Conservation (phyloP, 2,888 invertebrate genomes). For the Aporophyla nigra region DNA sequence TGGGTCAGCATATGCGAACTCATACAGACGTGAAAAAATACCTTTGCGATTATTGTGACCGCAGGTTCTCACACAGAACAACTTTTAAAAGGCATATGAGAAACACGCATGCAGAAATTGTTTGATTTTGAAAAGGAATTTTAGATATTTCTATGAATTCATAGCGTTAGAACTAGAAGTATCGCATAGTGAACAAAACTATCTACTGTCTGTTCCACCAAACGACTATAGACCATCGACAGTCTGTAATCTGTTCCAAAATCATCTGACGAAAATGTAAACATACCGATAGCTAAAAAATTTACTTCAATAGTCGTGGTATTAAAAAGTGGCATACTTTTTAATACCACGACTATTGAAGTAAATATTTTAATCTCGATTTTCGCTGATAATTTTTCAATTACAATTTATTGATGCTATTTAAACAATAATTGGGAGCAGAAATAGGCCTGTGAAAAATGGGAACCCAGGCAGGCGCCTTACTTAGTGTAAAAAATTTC, state of each 20-base stretch:
- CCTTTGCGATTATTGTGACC: slow-evolving; percentile 26
- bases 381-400: not conserved
- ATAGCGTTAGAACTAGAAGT: not conserved
- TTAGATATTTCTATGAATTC: not conserved
- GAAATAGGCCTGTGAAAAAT: too few relatives aligned
- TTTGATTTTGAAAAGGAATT: slow-evolving; percentile 3
- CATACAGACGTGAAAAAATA: not conserved
- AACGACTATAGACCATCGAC: too few relatives aligned
- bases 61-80: slow-evolving; percentile 1
- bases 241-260: not conserved
- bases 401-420: not conserved
- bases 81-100: slow-evolving; percentile 33
- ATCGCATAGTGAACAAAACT: not conserved
- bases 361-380: not conserved
- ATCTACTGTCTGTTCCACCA: not conserved
- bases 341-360: not conserved
- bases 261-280: not conserved
- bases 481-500: too few relatives aligned
- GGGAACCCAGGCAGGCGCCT: too few relatives aligned
- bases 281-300: not conserved
- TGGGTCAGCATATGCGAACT: slow-evolving; percentile 5
- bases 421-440: not conserved
- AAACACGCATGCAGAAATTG: slow-evolving; percentile 7
- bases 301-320: too few relatives aligned
- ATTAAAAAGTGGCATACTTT: not conserved